These are phyloP conservation scores for Julus scandinavius DNA, from an alignment of 2,888 invertebrate species.

Conservation along the genomic window DNA sequence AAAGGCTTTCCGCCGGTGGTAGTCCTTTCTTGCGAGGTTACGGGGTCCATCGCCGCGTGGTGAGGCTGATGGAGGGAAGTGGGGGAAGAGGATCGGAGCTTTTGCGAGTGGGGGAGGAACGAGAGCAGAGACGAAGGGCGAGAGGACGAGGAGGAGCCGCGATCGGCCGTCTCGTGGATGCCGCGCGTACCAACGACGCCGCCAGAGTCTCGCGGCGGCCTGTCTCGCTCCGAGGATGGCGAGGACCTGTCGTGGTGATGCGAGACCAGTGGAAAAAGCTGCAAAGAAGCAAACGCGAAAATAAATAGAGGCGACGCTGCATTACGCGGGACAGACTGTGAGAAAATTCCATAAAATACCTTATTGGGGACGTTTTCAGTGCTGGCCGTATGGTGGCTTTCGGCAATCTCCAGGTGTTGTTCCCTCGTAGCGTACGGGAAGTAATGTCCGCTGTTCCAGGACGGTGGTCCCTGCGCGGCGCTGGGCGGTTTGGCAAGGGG, in stretches of 20 bases:
- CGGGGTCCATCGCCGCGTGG: neutral
- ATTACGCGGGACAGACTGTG: too few relatives aligned
- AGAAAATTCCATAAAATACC: neutral
- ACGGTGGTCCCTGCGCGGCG: neutral
- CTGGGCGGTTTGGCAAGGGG: neutral
- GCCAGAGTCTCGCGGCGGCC: neutral
- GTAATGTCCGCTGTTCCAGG: constrained; percentile 2
- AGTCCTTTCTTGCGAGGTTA: neutral
- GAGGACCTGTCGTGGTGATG: neutral
- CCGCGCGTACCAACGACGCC: neutral
- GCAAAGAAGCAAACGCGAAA: neutral
- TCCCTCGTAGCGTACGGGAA: neutral
- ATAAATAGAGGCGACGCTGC: too few relatives aligned
- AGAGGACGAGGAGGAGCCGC: neutral
- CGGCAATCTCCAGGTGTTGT: neutral
- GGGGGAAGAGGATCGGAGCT: neutral
- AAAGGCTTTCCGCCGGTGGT: neutral
- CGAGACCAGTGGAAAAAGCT: neutral
- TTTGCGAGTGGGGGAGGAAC: neutral
- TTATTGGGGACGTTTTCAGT: neutral
- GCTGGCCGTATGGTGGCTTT: neutral
- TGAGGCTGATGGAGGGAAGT: neutral
- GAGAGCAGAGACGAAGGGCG: neutral
- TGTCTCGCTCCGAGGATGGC: neutral
- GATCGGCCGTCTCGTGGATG: neutral